Conservation (phyloP, 2,888 invertebrate genomes). For the Autographa pulchrina region DNA sequence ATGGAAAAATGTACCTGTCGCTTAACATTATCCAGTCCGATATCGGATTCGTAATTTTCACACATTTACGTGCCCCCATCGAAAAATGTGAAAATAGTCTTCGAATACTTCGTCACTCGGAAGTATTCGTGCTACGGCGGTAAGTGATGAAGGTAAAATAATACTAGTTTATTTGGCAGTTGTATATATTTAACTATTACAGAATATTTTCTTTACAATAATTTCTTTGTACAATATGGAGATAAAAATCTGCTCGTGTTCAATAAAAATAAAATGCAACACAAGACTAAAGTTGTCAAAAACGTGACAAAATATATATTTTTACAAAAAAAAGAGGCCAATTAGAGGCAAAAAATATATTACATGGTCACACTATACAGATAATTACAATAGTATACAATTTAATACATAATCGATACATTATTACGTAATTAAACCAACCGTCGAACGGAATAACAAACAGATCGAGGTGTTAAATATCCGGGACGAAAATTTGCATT, state of each 20-base stretch:
- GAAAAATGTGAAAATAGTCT: too few species aligned
- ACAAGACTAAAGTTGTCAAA: constrained; percentile 75
- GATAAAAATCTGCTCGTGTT: constrained; percentile 80
- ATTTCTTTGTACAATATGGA: constrained; percentile 84
- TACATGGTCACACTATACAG: constrained; percentile 64
- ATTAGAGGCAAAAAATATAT: constrained; percentile 55
- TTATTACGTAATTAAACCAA: constrained; percentile 40
- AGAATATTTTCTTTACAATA: constrained; percentile 84
- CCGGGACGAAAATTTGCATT: constrained; percentile 57
- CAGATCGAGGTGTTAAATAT: constrained; percentile 14
- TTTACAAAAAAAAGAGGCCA: constrained; percentile 68
- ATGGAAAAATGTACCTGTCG: too few species aligned
- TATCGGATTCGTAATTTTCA: too few species aligned
- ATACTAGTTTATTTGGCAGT: constrained; percentile 76
- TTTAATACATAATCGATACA: constrained; percentile 51
- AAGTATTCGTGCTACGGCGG: too few species aligned
- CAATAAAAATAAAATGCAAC: constrained; percentile 87
- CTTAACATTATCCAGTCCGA: too few species aligned
- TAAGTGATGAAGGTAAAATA: constrained; percentile 13
- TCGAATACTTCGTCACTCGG: too few species aligned
- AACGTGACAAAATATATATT: constrained; percentile 72
- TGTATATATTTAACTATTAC: constrained; percentile 86
- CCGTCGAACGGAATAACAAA: constrained; percentile 16
- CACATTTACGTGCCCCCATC: too few species aligned
- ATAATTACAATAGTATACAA: constrained; percentile 62